Conservation (phyloP, 1,140 invertebrate genomes). For the Micrasema minimum region DNA sequence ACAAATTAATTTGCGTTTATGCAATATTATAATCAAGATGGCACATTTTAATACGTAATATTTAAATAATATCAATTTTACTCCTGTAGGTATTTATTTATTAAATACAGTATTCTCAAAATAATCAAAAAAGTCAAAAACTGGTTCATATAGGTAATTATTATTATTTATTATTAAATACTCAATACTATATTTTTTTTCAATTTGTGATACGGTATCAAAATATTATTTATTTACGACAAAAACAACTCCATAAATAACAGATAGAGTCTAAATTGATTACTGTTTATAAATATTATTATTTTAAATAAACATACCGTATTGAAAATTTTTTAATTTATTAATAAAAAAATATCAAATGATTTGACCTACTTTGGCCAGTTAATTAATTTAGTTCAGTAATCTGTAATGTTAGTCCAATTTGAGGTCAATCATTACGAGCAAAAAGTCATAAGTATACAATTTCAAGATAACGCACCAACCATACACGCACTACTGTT, state of each 20-base stretch:
- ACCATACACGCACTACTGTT: not conserved
- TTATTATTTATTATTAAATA: too few species aligned
- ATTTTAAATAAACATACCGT: not conserved
- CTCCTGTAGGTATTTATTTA: too few species aligned
- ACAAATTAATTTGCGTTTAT: too few species aligned
- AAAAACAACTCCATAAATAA: not conserved
- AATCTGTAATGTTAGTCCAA: not conserved
- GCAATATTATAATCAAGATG: too few species aligned
- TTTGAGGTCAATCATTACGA: not conserved
- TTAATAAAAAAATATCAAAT: not conserved
- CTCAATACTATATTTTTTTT: not conserved
- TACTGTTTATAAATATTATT: not conserved
- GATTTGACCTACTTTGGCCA: conserved; percentile 1
- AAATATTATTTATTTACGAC: not conserved
- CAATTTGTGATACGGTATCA: not conserved
- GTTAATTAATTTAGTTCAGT: not conserved
- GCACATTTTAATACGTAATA: too few species aligned
- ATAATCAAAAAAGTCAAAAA: too few species aligned
- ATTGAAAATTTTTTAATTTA: too few species aligned
- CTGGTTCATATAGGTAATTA: too few species aligned
- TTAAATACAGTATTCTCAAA: too few species aligned
- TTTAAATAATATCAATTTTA: too few species aligned
- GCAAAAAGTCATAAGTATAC: not conserved
- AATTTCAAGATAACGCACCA: not conserved
- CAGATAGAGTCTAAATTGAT: not conserved